Evolutionary conservation across 2,113 vertebrate species (phyloP).

Genomic region (Percina caprodes): DNA sequence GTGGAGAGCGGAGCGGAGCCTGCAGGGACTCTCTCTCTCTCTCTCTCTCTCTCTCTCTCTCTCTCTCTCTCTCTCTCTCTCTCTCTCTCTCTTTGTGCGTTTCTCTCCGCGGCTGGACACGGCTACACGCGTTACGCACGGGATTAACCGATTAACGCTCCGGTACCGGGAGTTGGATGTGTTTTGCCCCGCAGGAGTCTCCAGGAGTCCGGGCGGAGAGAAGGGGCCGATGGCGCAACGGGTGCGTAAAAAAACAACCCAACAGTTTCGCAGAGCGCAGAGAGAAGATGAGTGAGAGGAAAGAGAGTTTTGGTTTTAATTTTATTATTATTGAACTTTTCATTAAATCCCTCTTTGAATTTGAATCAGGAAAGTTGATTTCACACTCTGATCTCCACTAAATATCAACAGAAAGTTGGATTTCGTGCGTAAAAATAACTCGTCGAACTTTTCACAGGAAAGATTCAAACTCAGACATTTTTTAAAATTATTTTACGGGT

Average conservation of each 20-base stretch:
- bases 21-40: no score
- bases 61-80: neutral
- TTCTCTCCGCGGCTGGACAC: neutral
- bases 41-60: no score
- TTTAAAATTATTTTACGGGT: no score
- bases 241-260: constrained; percentile 92
- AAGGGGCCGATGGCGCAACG: constrained; percentile 95
- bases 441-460: no score
- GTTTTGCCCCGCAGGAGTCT: constrained; percentile 89
- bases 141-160: constrained; percentile 80
- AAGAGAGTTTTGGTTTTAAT: no score
- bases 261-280: constrained; percentile 39
- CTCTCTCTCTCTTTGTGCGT: constrained; percentile 43
- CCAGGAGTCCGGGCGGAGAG: constrained; percentile 86
- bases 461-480: no score
- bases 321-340: no score
- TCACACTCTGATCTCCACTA: no score
- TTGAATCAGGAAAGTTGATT: no score
- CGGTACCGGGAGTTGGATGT: constrained; percentile 82
- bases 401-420: no score
- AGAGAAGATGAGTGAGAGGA: neutral
- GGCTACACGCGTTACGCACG: neutral
- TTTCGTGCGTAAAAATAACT: no score
- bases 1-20: constrained; percentile 22
- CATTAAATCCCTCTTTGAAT: no score